Evolutionary conservation across 2,797 vertebrate genomes (phyloP), one percentile per base, ranked within the genome.

Genomic region (Macroramphosus scolopax): DNA sequence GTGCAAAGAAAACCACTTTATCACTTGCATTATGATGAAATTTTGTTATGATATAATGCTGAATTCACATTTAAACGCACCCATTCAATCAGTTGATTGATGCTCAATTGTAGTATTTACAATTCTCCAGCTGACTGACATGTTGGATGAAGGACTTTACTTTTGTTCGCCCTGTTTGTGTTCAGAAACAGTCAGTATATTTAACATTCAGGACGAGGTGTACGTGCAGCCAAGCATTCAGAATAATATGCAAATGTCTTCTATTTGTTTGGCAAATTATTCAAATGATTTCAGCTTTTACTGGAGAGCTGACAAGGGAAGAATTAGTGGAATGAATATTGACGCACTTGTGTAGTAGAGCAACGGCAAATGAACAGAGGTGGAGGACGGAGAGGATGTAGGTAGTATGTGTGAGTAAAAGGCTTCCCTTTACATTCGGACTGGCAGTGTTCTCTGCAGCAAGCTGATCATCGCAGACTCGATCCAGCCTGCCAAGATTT

Each of bases 221-320:
- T 62, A 47, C 7, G 28, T 47, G 20, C 6, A 47, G 11, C 63
- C 59, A 56, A 26, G 18, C 14, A 34, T 73, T 63, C 44, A 25
- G 50, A 45, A 40, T 43, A 58, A 51, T 52, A 78, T 69, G 53
- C 58, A 49, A 75, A 74, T 70, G 26, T 37, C 7, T 61, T 40
- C n/a, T 37, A 32, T 64, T 63, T 63, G 24, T 40, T 51, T 43
- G 18, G 29, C 29, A 49, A 66, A 68, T 64, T 51, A 41, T 62
- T 79, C 26, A 51, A 58, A 72, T 59, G 42, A 63, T 48, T 37
- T 17, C 40, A 20, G 22, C 40, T 17, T 54, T 57, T 47, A 49
- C 34, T 41, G 42, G 12, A 8, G 17, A 32, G 22, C 28, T 63
- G 37, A 20, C 39, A 59, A 61, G 13, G 15, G 33, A 48, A 28